Percentiles rank a stretch among this genome's conserved stretches.
Evolutionary conservation across 2,888 invertebrate species (phyloP).

Genomic region (Sarcophaga carnaria): DNA sequence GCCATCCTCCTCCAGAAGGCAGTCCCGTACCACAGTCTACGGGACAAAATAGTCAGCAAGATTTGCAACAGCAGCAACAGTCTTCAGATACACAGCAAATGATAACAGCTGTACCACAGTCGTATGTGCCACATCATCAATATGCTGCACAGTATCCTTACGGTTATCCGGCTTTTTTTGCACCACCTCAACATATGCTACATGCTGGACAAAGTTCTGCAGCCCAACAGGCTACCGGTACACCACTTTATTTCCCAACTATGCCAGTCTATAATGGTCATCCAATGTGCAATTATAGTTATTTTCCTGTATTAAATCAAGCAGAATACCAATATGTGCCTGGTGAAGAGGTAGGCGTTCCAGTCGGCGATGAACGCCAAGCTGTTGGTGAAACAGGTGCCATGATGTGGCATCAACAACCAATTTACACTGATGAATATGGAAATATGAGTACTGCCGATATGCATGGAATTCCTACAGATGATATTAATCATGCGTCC

Average conservation of each 20-base stretch:
- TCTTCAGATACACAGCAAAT: slow-evolving; percentile 72
- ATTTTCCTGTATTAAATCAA: slow-evolving; percentile 75
- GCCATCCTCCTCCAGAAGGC: slow-evolving; percentile 74
- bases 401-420: slow-evolving; percentile 77
- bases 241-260: slow-evolving; percentile 77
- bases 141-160: slow-evolving; percentile 74
- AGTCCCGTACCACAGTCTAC: slow-evolving; percentile 72
- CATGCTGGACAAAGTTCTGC: slow-evolving; percentile 77
- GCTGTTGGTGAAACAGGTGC: slow-evolving; percentile 65
- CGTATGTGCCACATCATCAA: slow-evolving; percentile 73
- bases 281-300: slow-evolving; percentile 76
- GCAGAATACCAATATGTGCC: slow-evolving; percentile 78
- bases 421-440: slow-evolving; percentile 79
- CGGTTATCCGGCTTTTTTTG: slow-evolving; percentile 76
- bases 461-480: slow-evolving; percentile 72
- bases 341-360: slow-evolving; percentile 73
- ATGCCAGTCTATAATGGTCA: slow-evolving; percentile 76
- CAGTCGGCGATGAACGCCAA: slow-evolving; percentile 75
- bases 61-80: slow-evolving; percentile 71
- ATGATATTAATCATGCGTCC: slow-evolving; percentile 80
- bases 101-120: slow-evolving; percentile 65
- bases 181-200: slow-evolving; percentile 76
- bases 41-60: slow-evolving; percentile 48
- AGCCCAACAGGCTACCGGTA: slow-evolving; percentile 80
- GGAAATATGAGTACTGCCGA: slow-evolving; percentile 71